A percentile compares a stretch with the other conserved stretches of the same genome.
Evolutionary conservation across 30 jellyfish, hydroid and myxozoan species (phyloP).

Genomic region (Catostylus mosaicus): DNA sequence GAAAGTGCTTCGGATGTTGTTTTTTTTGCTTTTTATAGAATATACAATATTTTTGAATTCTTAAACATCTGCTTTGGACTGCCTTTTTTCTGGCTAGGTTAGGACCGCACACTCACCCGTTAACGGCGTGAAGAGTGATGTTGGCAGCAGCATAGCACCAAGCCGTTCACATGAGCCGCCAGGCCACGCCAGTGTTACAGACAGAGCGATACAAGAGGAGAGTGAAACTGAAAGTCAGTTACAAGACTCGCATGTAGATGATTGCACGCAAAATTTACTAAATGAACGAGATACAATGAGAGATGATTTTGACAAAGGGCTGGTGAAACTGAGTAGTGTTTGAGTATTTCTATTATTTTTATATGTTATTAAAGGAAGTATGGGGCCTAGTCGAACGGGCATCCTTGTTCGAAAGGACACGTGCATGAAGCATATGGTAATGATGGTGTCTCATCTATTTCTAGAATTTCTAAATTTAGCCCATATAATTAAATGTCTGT

Average conservation of each 20-base stretch:
- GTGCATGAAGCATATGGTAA: too few species aligned
- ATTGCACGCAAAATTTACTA: slow-evolving; percentile 37
- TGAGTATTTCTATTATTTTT: slow-evolving; percentile 22
- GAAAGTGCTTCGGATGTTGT: too few species aligned
- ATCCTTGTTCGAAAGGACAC: too few species aligned
- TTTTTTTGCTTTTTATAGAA: too few species aligned
- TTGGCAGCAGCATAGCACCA: background rate
- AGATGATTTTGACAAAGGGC: slow-evolving; percentile 82
- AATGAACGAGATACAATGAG: slow-evolving; percentile 51
- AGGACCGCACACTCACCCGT: slow-evolving; percentile 67
- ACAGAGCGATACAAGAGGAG: slow-evolving; percentile 4
- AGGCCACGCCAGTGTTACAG: background rate
- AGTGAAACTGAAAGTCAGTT: slow-evolving; percentile 17
- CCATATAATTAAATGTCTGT: too few species aligned
- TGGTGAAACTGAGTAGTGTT: slow-evolving; percentile 88
- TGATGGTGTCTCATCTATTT: too few species aligned
- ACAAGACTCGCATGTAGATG: slow-evolving; percentile 35
- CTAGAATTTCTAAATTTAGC: too few species aligned
- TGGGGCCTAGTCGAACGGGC: too few species aligned
- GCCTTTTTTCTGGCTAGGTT: slow-evolving; percentile 70
- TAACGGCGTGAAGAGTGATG: slow-evolving; percentile 52
- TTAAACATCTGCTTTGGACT: background rate
- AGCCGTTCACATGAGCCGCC: slow-evolving; percentile 1
- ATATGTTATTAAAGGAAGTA: background rate
- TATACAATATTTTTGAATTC: background rate